Base-by-base conservation (phyloP, 2,888 invertebrate species). In the Temnothorax ravouxi region DNA sequence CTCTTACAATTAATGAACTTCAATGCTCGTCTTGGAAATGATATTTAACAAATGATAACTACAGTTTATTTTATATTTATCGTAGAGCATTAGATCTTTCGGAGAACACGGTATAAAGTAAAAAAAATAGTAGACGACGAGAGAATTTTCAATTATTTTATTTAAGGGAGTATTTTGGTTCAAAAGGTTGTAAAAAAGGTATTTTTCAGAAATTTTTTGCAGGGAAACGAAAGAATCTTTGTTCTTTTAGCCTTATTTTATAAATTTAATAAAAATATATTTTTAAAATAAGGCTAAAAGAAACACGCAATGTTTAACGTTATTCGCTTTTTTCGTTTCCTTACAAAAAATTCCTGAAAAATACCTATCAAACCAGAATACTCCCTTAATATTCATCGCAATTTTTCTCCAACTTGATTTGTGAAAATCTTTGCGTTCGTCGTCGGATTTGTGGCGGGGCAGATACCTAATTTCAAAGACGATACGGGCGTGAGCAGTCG, bases 401-500 rank as follows among this genome's bases (percentile, higher is more conserved):
- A 29, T 29, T 29, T 29, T 71, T 47, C 47, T 52, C 11, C 25
- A 41, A 18, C 56, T 21, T 5, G 72, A 47, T 72, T 47, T 72
- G 67, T 15, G 54, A 72, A 47, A 34, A 72, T 25, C 47, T 13
- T 18, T 54, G 44, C 41, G 56, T 21, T 47, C 18, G 13, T 72
- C 34, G 44, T 80, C 47, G 72, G 47, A 72, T 59, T 59, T 71
- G 21, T 13, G 29, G n/a, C 47, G 18, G n/a, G 13, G 56, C 21
- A 59, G 47, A 47, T 80, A 75, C 59, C 77, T 86, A 82, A 79
- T 86, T 81, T 83, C 84, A 88, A 89, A 87, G 88, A 87, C 85
- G 88, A 90, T 90, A 87, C 84, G 90, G 90, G 90, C 87, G 84
- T 29, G 87, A 64, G 83, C 83, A 88, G 41, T 66, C 76, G 75